Evolutionary conservation across 1,140 invertebrate genomes (phyloP).

Genomic region (Saccostrea cuccullata): DNA sequence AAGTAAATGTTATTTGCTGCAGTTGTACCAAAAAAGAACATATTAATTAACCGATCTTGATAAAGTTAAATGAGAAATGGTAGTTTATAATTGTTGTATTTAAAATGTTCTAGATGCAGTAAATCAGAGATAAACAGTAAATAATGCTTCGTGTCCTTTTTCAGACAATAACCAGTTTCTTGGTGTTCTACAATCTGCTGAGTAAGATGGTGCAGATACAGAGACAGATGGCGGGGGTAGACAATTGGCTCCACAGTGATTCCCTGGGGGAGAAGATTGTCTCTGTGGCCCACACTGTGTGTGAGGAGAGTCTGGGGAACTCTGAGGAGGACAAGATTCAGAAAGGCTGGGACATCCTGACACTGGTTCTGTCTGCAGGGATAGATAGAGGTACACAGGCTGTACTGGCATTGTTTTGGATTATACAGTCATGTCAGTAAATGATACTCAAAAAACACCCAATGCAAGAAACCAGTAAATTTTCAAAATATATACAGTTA

Average conservation of each 20-base stretch:
- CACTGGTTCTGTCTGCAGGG: slow-evolving; percentile 63
- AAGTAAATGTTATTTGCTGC: no score
- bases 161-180: slow-evolving; percentile 57
- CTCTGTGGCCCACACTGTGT: slow-evolving; percentile 58
- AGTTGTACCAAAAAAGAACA: no score
- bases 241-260: slow-evolving; percentile 63
- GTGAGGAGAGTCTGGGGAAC: slow-evolving; percentile 55
- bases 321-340: slow-evolving; percentile 41
- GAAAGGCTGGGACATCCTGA: slow-evolving; percentile 59
- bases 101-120: no score
- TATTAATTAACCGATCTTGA: no score
- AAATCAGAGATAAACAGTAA: no score
- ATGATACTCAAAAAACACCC: no score
- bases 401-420: background rate
- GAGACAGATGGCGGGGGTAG: slow-evolving; percentile 45
- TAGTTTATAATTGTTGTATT: no score
- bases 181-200: slow-evolving; percentile 58
- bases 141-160: background rate
- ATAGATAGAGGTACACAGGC: slow-evolving; percentile 57
- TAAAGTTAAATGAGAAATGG: no score
- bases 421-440: no score
- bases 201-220: slow-evolving; percentile 57
- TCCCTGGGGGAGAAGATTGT: slow-evolving; percentile 62
- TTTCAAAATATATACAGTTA: no score
- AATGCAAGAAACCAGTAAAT: no score